Percentiles rank a stretch among this genome's conserved stretches.
phyloP scores from a whole-genome alignment of 1,140 invertebrate genomes.

The Lepeophtheirus salmonis region DNA sequence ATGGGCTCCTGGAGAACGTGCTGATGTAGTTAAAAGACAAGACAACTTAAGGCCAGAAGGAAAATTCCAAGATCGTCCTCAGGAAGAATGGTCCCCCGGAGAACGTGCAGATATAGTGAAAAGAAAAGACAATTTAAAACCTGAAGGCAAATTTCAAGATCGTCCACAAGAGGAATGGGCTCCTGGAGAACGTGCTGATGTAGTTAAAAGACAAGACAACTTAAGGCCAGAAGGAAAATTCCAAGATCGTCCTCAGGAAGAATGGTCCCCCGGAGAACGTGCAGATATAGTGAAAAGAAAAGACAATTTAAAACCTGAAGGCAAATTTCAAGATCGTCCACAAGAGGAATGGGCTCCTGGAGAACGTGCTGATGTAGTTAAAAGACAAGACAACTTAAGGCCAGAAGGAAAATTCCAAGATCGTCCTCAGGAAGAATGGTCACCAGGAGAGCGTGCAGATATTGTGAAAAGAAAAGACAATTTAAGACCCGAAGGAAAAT shows the following conservation, averaged over 20 bases:
- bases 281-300: slow-evolving; percentile 25
- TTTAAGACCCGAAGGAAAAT: slow-evolving; percentile 22
- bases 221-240: slow-evolving; percentile 31
- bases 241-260: slow-evolving; percentile 22
- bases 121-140: slow-evolving; percentile 24
- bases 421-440: slow-evolving; percentile 11
- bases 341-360: slow-evolving; percentile 20
- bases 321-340: slow-evolving; percentile 23
- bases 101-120: slow-evolving; percentile 21
- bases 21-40: slow-evolving; percentile 23
- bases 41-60: slow-evolving; percentile 39
- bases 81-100: slow-evolving; percentile 15
- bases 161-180: slow-evolving; percentile 21
- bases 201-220: slow-evolving; percentile 13
- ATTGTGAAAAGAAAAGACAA: slow-evolving; percentile 21
- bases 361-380: slow-evolving; percentile 28
- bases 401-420: slow-evolving; percentile 40
- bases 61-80: slow-evolving; percentile 31
- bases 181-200: slow-evolving; percentile 29
- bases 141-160: slow-evolving; percentile 20
- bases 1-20: slow-evolving; percentile 21
- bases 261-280: slow-evolving; percentile 20
- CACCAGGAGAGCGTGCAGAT: slow-evolving; percentile 20
- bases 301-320: slow-evolving; percentile 24
- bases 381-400: slow-evolving; percentile 33